Evolutionary conservation across 2,888 invertebrate genomes (phyloP).

Genomic region (Lampropteryx suffumata): DNA sequence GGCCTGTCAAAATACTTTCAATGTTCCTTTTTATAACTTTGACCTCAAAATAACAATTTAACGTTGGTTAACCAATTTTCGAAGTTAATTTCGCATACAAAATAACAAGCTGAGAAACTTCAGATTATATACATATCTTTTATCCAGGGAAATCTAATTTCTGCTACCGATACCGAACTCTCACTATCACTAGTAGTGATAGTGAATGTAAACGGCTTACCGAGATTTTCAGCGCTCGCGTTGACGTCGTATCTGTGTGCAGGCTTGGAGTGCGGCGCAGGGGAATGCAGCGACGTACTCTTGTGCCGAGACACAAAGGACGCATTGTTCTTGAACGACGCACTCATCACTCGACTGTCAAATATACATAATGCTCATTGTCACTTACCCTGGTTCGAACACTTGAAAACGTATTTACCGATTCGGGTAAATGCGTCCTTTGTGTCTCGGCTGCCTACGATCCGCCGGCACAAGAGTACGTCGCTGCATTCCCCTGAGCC

Average conservation of each 20-base stretch:
- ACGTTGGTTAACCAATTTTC: no score
- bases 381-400: slow-evolving; percentile 30
- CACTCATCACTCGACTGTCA: slow-evolving; percentile 86
- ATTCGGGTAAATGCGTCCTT: slow-evolving; percentile 88
- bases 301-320: slow-evolving; percentile 95
- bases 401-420: slow-evolving; percentile 28
- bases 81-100: no score
- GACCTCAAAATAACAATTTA: no score
- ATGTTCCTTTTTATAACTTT: no score
- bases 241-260: slow-evolving; percentile 88
- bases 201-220: slow-evolving; percentile 64
- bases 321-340: slow-evolving; percentile 96
- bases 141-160: slow-evolving; percentile 30
- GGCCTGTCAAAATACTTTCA: no score
- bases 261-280: slow-evolving; percentile 85
- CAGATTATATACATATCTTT: slow-evolving; percentile 8
- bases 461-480: slow-evolving; percentile 91
- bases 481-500: slow-evolving; percentile 89
- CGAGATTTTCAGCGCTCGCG: slow-evolving; percentile 89
- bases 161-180: slow-evolving; percentile 23
- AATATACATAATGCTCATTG: slow-evolving; percentile 48
- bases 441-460: slow-evolving; percentile 94
- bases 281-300: slow-evolving; percentile 89
- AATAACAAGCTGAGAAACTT: no score
- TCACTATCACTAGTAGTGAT: slow-evolving; percentile 21